A percentile compares a stretch with the other conserved stretches of the same genome.
These are phyloP conservation scores for Apamea epomidion DNA, from an alignment of 2,888 invertebrate genomes.

Conservation along the genomic window DNA sequence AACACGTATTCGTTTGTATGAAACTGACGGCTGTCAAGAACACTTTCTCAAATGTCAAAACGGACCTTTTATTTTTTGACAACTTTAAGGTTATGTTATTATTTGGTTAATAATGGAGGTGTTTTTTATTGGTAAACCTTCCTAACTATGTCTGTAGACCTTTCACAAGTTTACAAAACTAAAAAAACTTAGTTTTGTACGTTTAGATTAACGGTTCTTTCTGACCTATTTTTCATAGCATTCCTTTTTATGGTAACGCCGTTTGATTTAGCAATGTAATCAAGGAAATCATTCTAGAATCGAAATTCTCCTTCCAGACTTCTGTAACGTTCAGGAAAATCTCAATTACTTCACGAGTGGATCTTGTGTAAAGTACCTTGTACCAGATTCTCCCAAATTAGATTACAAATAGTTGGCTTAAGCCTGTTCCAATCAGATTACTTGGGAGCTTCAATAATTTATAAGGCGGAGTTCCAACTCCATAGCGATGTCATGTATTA, in stretches of 20 bases:
- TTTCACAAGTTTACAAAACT: too few species aligned
- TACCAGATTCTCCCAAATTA: slow-evolving; percentile 48
- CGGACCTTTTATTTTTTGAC: too few species aligned
- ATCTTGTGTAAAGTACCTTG: slow-evolving; percentile 33
- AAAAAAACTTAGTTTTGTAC: not conserved
- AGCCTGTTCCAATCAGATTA: slow-evolving; percentile 66
- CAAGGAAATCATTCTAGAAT: not conserved
- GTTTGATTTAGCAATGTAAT: slow-evolving; percentile 11
- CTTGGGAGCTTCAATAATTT: slow-evolving; percentile 64
- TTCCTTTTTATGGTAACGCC: not conserved
- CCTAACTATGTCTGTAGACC: not conserved
- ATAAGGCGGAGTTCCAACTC: slow-evolving; percentile 53
- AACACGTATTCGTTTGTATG: too few species aligned
- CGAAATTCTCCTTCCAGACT: not conserved
- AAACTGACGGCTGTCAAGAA: too few species aligned
- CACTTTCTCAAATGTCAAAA: too few species aligned
- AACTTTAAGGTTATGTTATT: not conserved
- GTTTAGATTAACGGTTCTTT: not conserved
- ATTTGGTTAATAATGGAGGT: not conserved
- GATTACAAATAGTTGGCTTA: slow-evolving; percentile 55
- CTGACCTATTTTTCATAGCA: not conserved
- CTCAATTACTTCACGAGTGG: slow-evolving; percentile 3
- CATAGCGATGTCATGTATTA: slow-evolving; percentile 24
- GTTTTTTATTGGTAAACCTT: not conserved
- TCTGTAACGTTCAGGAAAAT: not conserved